These are phyloP conservation scores for Xenus cinereus DNA, from an alignment of 2,113 vertebrate genomes.

Conservation along the genomic window DNA sequence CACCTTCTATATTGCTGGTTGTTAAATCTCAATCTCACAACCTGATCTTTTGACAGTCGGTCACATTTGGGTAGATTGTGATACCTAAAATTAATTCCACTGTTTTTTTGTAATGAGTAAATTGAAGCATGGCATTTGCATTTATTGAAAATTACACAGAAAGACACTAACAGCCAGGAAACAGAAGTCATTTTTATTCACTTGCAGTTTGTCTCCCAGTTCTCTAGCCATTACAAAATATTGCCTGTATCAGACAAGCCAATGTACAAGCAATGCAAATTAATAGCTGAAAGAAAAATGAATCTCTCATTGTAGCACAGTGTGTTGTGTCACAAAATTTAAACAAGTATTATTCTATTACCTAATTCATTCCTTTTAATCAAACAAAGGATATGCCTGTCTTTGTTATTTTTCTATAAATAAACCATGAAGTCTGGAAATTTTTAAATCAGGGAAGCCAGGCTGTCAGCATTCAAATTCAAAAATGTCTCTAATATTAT, in stretches of 20 bases:
- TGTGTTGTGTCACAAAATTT: neutral
- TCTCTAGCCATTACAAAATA: neutral
- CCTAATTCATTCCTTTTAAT: neutral
- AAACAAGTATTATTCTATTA: neutral
- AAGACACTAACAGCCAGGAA: neutral
- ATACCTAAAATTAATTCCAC: neutral
- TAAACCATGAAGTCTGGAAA: neutral
- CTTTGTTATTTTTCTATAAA: constrained; percentile 10
- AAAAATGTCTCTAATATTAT: neutral
- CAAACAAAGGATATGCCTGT: neutral
- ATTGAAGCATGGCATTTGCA: neutral
- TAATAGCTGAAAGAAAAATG: neutral
- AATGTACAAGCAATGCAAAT: neutral
- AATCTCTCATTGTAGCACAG: neutral
- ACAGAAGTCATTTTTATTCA: neutral
- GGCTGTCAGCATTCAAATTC: neutral
- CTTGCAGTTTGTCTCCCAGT: neutral
- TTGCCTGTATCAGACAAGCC: neutral
- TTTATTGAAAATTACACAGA: neutral
- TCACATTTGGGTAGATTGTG: neutral
- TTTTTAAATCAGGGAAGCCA: neutral
- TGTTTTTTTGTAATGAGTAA: neutral
- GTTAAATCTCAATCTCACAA: neutral
- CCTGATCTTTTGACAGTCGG: neutral
- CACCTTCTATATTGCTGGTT: neutral